These are phyloP conservation scores for Drosophila erecta DNA, from an alignment of 1,140 invertebrate genomes.

Conservation along the genomic window DNA sequence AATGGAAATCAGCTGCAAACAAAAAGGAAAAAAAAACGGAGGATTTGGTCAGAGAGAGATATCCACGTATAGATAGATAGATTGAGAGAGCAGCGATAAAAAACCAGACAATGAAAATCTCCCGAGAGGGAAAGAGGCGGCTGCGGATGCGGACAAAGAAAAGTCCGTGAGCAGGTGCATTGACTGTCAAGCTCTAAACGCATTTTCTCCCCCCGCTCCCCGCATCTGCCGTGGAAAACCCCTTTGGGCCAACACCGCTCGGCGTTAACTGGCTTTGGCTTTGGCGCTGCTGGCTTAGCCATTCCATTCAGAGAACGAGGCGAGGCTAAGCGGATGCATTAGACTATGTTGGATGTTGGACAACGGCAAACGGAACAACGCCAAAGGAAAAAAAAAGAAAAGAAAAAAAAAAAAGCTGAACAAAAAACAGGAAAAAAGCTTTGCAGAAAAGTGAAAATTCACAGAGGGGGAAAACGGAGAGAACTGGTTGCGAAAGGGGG, in stretches of 20 bases:
- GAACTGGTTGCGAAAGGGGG: constrained; percentile 3
- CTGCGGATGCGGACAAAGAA: constrained; percentile 43
- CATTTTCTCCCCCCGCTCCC: not conserved
- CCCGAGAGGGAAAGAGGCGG: not conserved
- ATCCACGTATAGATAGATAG: constrained; percentile 9
- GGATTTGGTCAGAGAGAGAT: constrained; percentile 15
- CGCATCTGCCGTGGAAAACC: not conserved
- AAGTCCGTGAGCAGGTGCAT: constrained; percentile 64
- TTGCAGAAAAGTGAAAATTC: constrained; percentile 69
- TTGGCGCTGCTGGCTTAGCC: constrained; percentile 56
- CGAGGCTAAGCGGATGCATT: constrained; percentile 70
- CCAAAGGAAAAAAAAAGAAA: constrained; percentile 11
- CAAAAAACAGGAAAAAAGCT: constrained; percentile 33
- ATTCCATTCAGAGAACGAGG: constrained; percentile 52
- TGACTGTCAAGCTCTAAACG: constrained; percentile 55
- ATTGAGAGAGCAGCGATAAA: constrained; percentile 26
- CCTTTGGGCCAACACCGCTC: constrained; percentile 5
- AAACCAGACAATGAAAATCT: constrained; percentile 50
- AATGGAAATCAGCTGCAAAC: constrained; percentile 65
- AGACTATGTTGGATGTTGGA: constrained; percentile 50
- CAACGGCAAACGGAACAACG: constrained; percentile 48
- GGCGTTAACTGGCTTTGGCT: constrained; percentile 61
- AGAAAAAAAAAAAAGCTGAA: not conserved
- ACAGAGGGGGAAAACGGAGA: constrained; percentile 10
- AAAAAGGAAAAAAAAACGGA: constrained; percentile 16